These are phyloP conservation scores for Rhynchophorus ferrugineus DNA, from an alignment of 1,140 invertebrate genomes.

Conservation along the genomic window DNA sequence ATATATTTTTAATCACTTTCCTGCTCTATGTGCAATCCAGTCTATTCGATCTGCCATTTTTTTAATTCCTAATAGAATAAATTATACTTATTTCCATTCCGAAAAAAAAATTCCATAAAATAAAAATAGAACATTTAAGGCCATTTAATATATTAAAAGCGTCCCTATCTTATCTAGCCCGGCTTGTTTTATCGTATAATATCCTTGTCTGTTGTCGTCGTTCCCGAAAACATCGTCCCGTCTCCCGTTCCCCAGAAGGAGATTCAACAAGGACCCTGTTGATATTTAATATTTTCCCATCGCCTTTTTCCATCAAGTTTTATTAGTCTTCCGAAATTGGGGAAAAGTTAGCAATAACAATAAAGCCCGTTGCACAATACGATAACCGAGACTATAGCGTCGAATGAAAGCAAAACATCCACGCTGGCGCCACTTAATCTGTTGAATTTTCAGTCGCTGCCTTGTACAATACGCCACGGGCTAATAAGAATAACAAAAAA, in stretches of 20 bases:
- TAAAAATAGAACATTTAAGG: too few relatives aligned
- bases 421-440: conserved; percentile 19
- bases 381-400: conserved; percentile 8
- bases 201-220: not conserved
- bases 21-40: too few relatives aligned
- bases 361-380: conserved; percentile 14
- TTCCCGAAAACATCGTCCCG: not conserved
- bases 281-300: conserved; percentile 16
- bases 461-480: conserved; percentile 14
- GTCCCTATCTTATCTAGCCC: too few relatives aligned
- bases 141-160: too few relatives aligned
- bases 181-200: too few relatives aligned
- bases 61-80: too few relatives aligned
- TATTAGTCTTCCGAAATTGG: conserved; percentile 20
- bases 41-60: too few relatives aligned
- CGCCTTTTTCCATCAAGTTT: conserved; percentile 18
- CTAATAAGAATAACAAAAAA: conserved; percentile 19
- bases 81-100: too few relatives aligned
- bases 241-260: not conserved
- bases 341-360: conserved; percentile 19
- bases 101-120: too few relatives aligned
- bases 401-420: conserved; percentile 19
- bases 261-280: conserved; percentile 9
- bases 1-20: too few relatives aligned
- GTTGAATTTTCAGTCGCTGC: conserved; percentile 21